Conservation (phyloP, 2,797 vertebrate genomes). For the Gadopsis marmoratus region DNA sequence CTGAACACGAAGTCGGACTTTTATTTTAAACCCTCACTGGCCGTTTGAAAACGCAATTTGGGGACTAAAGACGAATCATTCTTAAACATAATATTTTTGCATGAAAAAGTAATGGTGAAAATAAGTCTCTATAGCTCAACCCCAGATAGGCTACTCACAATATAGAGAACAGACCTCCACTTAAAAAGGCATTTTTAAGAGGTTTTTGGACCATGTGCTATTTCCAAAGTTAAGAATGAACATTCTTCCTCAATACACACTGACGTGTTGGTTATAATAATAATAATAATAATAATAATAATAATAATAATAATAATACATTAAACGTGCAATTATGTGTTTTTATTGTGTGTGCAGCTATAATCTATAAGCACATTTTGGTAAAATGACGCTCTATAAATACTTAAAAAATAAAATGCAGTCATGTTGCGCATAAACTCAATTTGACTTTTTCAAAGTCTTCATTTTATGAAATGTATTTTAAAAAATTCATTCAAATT, state of each 20-base stretch:
- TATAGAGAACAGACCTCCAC: background rate
- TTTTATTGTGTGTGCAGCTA: background rate
- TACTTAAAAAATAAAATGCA: background rate
- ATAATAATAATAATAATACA: background rate
- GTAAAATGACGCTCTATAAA: background rate
- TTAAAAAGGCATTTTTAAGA: background rate
- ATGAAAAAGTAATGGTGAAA: background rate
- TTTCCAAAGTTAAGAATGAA: background rate
- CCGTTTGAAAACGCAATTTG: background rate
- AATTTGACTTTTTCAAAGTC: background rate
- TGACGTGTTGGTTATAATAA: background rate
- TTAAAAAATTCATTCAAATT: background rate
- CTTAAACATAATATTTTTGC: background rate
- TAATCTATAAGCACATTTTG: background rate
- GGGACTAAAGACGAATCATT: background rate
- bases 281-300: constrained; percentile 4
- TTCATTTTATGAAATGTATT: background rate
- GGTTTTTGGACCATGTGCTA: background rate
- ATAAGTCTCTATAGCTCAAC: too few relatives aligned
- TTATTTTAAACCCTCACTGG: background rate
- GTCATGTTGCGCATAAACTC: background rate
- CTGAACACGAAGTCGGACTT: background rate
- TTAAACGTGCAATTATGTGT: background rate
- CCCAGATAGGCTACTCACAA: background rate
- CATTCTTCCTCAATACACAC: background rate